Conservation (phyloP, 2,113 vertebrate species). For the Arvicanthis niloticus region DNA sequence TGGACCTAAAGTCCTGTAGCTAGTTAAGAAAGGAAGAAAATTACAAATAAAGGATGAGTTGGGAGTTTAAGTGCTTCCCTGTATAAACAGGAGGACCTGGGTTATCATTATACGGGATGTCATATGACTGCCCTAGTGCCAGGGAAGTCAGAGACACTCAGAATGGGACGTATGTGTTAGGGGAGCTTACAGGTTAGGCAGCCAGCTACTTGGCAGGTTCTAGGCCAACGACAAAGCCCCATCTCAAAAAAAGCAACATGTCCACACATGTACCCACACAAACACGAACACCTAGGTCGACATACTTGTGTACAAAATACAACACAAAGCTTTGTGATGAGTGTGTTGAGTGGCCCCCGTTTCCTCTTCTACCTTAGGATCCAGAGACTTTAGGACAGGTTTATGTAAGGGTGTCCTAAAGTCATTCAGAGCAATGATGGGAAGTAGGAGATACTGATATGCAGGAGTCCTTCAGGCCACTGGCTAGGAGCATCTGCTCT, state of each 20-base stretch:
- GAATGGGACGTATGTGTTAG: not conserved
- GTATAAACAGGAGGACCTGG: not conserved
- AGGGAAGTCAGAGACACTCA: not conserved
- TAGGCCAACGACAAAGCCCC: not conserved
- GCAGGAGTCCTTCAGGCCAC: slow-evolving; percentile 34
- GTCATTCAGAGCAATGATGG: slow-evolving; percentile 48
- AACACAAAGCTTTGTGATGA: not conserved
- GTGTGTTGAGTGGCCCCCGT: not conserved
- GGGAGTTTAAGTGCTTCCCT: not conserved
- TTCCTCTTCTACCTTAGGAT: not conserved
- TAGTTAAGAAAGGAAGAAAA: not conserved
- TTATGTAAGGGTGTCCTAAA: not conserved
- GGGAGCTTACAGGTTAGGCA: not conserved
- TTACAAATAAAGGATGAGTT: not conserved
- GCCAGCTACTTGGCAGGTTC: not conserved
- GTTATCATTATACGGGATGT: not conserved
- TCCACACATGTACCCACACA: not conserved
- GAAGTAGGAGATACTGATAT: not conserved
- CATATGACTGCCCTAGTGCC: not conserved
- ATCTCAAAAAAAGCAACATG: not conserved
- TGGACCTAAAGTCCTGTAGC: not conserved
- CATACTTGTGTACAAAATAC: not conserved
- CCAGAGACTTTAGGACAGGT: slow-evolving; percentile 30
- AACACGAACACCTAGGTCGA: not conserved
- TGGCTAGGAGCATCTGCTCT: slow-evolving; percentile 51